Conservation (phyloP, 2,797 vertebrate species). For the Thunnus albacares region DNA sequence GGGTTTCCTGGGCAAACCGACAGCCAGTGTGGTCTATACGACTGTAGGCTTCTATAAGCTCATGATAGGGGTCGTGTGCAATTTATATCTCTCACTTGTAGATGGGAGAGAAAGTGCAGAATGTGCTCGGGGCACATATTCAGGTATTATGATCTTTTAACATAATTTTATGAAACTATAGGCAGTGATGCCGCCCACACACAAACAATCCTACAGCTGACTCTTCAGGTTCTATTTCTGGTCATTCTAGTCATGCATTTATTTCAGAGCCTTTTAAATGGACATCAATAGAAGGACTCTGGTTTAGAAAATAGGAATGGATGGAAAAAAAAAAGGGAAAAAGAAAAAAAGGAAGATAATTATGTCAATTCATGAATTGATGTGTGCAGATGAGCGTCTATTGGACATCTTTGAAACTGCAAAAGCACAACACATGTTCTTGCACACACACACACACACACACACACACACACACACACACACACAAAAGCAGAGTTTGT, state of each 20-base stretch:
- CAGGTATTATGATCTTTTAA: constrained; percentile 1
- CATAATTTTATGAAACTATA: neutral
- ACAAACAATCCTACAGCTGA: constrained; percentile 32
- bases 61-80: neutral
- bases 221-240: constrained; percentile 58
- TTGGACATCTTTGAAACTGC: constrained; percentile 10
- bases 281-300: constrained; percentile 36
- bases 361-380: neutral
- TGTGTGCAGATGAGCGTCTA: constrained; percentile 15
- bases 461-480: constrained; percentile 4
- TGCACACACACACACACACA: constrained; percentile 1
- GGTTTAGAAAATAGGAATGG: constrained; percentile 15
- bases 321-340: neutral
- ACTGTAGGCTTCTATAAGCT: neutral
- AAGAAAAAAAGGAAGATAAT: neutral
- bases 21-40: too few species aligned
- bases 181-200: constrained; percentile 11
- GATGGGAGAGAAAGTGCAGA: neutral
- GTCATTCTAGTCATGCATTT: constrained; percentile 19
- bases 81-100: neutral
- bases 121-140: neutral
- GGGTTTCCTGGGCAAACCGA: too few species aligned
- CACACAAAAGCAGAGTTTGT: constrained; percentile 4
- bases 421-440: constrained; percentile 1
- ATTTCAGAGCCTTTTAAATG: constrained; percentile 28